Conservation (phyloP, 2,888 invertebrate genomes). For the Entomobrya multifasciata region DNA sequence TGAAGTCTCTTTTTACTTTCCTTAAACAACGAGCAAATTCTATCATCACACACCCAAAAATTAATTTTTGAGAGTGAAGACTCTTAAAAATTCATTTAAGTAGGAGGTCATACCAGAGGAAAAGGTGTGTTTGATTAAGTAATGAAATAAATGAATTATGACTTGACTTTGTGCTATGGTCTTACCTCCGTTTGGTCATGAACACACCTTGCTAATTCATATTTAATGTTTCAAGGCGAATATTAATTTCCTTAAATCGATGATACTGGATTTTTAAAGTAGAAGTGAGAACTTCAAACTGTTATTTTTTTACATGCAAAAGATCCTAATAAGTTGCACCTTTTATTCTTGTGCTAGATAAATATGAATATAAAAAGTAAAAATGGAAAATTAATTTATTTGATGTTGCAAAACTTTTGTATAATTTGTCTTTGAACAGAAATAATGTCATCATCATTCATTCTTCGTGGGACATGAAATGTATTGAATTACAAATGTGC, state of each 20-base stretch:
- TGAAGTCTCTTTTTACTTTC: too few relatives aligned
- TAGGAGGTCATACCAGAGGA: not conserved
- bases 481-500: not conserved
- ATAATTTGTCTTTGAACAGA: slow-evolving; percentile 18
- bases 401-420: not conserved
- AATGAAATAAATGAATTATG: slow-evolving; percentile 14
- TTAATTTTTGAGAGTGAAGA: too few relatives aligned
- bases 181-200: not conserved
- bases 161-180: not conserved
- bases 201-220: slow-evolving; percentile 28
- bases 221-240: not conserved
- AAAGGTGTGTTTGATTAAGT: slow-evolving; percentile 1
- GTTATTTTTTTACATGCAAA: not conserved
- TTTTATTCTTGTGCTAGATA: not conserved
- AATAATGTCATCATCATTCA: slow-evolving; percentile 15
- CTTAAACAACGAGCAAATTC: too few relatives aligned
- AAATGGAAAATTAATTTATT: slow-evolving; percentile 8
- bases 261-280: slow-evolving; percentile 7
- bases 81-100: slow-evolving; percentile 4
- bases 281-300: not conserved
- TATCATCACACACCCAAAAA: too few relatives aligned
- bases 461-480: not conserved
- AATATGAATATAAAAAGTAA: not conserved
- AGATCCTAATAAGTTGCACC: too few relatives aligned
- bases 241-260: not conserved